Evolutionary conservation across 2,797 vertebrate species (phyloP), one percentile per base, ranked within the genome.

Genomic region (Tamandua tetradactyla): DNA sequence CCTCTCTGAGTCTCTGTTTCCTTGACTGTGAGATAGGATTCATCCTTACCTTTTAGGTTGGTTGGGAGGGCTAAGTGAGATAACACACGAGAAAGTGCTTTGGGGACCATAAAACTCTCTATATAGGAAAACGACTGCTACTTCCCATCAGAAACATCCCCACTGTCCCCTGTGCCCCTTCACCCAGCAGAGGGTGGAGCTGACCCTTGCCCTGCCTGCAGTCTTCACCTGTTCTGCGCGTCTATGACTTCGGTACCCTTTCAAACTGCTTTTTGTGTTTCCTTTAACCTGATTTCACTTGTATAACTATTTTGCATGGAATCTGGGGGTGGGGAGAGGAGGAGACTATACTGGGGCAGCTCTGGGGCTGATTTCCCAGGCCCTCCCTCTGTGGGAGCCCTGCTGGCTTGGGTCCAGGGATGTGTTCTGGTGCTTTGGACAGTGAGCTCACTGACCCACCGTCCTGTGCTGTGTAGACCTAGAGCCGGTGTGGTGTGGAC

Each of bases 251-350:
- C 86, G 86, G 64, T 44, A 83, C 42, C 27, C 78, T 87, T 96
- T 94, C 72, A 93, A 81, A 18, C 10, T 74, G 66, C 11, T 13
- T 87, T 95, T 95, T 79, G 52, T 95, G 91, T 81, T 88, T 93
- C 78, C 85, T 91, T 76, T 79, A 79, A 88, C 79, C 32, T 87
- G 90, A 96, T 93, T 93, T 97, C 92, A 87, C 74, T 91, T 71
- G 47, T 80, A 68, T 95, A 93, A 92, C 92, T 52, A 59, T 42
- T 80, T 68, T 18, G 61, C 47, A 78, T 96, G 93, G 87, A 91
- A 64, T 87, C 64, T 86, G 69, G 71, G 80, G 66, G 86, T 74
- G 89, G 93, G 64, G 68, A 87, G 78, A 62, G 82, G 68, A 81
- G 66, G 61, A 81, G 66, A 47, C 27, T 57, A 3, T 61, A 9